These are phyloP conservation scores for Lasioglossum villosulum DNA, from an alignment of 2,888 invertebrate species.

Conservation along the genomic window DNA sequence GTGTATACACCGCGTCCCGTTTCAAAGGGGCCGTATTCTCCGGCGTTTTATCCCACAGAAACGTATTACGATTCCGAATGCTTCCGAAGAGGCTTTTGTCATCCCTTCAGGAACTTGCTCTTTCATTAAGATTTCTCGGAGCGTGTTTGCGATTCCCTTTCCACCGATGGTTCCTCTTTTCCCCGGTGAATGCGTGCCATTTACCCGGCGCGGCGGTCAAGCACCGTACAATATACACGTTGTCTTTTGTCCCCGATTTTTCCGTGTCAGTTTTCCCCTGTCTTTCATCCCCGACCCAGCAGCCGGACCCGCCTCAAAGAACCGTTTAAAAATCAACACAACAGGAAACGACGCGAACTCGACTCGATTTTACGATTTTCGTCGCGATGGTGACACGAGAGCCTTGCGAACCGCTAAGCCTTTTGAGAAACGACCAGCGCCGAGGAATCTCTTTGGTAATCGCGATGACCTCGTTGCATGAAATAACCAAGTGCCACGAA, in stretches of 20 bases:
- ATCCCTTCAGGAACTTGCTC: conserved; percentile 44
- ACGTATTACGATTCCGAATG: conserved; percentile 53
- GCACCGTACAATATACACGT: conserved; percentile 39
- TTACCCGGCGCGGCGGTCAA: conserved; percentile 43
- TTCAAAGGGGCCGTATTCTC: conserved; percentile 47
- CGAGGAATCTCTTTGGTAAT: conserved; percentile 44
- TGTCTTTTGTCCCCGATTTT: conserved; percentile 31
- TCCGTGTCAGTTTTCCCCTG: conserved; percentile 15
- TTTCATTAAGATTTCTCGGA: conserved; percentile 58
- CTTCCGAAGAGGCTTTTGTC: conserved; percentile 47
- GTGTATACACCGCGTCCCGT: conserved; percentile 35
- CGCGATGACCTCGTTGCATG: conserved; percentile 44
- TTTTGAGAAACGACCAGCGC: conserved; percentile 5
- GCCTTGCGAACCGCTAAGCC: background rate
- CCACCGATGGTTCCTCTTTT: conserved; percentile 38
- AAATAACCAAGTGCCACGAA: conserved; percentile 13
- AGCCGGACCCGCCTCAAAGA: background rate
- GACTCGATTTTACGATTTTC: conserved; percentile 18
- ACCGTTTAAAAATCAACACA: background rate
- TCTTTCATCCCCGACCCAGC: conserved; percentile 20
- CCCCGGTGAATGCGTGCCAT: conserved; percentile 48
- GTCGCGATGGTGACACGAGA: background rate
- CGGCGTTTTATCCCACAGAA: conserved; percentile 45
- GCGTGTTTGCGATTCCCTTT: conserved; percentile 59
- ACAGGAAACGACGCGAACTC: background rate